Conservation (phyloP, 2,797 vertebrate species). For the Atherinosoma microstoma region DNA sequence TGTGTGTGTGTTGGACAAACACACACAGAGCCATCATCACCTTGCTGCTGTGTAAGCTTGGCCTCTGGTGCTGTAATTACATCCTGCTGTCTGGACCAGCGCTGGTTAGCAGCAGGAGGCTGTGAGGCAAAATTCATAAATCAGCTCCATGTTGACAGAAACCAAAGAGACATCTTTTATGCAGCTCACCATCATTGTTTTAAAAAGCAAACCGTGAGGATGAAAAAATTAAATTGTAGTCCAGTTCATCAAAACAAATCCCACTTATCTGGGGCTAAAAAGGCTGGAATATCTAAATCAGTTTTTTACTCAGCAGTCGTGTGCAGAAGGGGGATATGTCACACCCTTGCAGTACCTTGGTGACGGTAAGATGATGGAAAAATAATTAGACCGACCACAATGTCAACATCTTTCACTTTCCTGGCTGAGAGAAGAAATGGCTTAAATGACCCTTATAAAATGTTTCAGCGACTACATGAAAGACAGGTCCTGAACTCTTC, state of each 20-base stretch:
- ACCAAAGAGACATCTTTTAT: constrained; percentile 5
- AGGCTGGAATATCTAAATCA: not conserved
- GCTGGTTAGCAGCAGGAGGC: constrained; percentile 32
- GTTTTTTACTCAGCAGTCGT: not conserved
- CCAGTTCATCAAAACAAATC: not conserved
- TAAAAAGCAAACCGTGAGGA: not conserved
- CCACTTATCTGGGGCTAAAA: not conserved
- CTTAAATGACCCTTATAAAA: not conserved
- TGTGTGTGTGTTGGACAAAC: not conserved
- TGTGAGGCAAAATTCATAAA: constrained; percentile 11
- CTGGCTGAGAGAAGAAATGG: not conserved
- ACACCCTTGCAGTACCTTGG: not conserved
- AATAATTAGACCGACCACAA: not conserved
- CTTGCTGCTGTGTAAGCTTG: constrained; percentile 17
- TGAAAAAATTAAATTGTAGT: not conserved
- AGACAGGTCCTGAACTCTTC: not conserved
- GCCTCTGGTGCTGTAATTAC: constrained; percentile 41
- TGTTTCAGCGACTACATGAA: not conserved
- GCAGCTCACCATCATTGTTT: not conserved
- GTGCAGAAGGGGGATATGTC: not conserved
- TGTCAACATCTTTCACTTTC: not conserved
- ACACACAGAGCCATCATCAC: constrained; percentile 32
- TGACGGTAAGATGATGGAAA: not conserved
- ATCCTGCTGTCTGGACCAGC: constrained; percentile 35
- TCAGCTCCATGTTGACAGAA: constrained; percentile 20